Conservation (phyloP, 2,888 invertebrate species). For the Drosophila prolongata region DNA sequence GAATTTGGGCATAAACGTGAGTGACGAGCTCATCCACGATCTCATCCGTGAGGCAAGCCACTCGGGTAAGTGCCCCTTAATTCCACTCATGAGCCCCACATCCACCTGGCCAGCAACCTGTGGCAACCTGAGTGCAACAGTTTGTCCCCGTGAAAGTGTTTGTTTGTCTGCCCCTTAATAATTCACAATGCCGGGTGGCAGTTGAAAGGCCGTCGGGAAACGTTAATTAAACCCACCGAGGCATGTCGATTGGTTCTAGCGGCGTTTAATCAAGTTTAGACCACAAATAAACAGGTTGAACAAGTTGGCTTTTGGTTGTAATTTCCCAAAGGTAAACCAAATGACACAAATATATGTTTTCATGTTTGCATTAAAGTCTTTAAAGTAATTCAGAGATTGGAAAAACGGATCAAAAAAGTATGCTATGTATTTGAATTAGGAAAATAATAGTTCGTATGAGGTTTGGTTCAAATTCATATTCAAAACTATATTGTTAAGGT, state of each 20-base stretch:
- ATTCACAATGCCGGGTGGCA: slow-evolving; percentile 21
- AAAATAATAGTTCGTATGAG: neutral
- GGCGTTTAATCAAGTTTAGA: slow-evolving; percentile 34
- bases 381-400: too few relatives aligned
- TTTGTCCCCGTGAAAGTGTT: slow-evolving; percentile 23
- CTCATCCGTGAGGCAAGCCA: slow-evolving; percentile 91
- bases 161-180: slow-evolving; percentile 34
- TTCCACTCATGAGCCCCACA: neutral
- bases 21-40: slow-evolving; percentile 90
- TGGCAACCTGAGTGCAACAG: slow-evolving; percentile 53
- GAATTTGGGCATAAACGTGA: slow-evolving; percentile 90
- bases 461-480: too few relatives aligned
- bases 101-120: slow-evolving; percentile 24
- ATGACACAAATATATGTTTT: neutral
- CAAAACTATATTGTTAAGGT: too few relatives aligned
- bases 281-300: slow-evolving; percentile 6
- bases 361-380: neutral
- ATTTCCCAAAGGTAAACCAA: slow-evolving; percentile 17
- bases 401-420: neutral
- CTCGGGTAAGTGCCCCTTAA: slow-evolving; percentile 86
- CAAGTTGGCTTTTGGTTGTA: neutral
- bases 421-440: neutral
- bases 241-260: slow-evolving; percentile 20
- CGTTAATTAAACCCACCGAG: slow-evolving; percentile 39
- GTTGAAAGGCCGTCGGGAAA: slow-evolving; percentile 15